phyloP scores from a whole-genome alignment of 2,113 vertebrate species.

The Ctenodactylus gundi region DNA sequence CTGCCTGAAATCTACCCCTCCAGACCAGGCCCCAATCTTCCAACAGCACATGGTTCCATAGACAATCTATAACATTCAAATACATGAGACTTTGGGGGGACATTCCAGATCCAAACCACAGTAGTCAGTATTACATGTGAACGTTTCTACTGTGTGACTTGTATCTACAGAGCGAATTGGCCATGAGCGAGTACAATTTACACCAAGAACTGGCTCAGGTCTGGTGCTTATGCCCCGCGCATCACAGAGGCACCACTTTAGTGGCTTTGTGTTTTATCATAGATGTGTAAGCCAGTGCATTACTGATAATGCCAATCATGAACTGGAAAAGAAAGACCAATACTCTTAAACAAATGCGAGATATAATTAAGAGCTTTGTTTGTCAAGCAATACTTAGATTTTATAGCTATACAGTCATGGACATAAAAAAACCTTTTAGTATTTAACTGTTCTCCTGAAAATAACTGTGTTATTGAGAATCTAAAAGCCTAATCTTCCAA shows the following conservation, averaged over 20 bases:
- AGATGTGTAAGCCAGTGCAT: background rate
- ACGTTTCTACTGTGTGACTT: background rate
- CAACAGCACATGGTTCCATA: too few relatives aligned
- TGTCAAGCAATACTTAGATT: conserved; percentile 32
- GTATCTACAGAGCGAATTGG: background rate
- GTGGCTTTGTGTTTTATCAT: background rate
- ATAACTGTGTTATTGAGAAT: conserved; percentile 25
- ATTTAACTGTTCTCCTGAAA: conserved; percentile 53
- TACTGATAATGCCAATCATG: background rate
- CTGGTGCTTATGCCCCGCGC: background rate
- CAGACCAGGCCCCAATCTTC: too few relatives aligned
- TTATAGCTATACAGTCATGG: conserved; percentile 35
- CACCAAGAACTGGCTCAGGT: background rate
- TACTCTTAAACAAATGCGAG: background rate
- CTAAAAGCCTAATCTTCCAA: conserved; percentile 20
- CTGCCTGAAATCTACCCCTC: too few relatives aligned
- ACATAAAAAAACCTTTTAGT: conserved; percentile 31
- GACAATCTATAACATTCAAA: too few relatives aligned
- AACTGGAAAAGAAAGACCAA: conserved; percentile 9
- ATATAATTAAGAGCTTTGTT: conserved; percentile 47
- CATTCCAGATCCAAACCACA: too few relatives aligned
- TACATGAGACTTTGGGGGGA: too few relatives aligned
- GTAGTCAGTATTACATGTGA: background rate
- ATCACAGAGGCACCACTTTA: background rate
- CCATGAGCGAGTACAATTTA: background rate